These are phyloP conservation scores for Ganaspis sp. DNA, from an alignment of 1,140 invertebrate species.

Conservation along the genomic window DNA sequence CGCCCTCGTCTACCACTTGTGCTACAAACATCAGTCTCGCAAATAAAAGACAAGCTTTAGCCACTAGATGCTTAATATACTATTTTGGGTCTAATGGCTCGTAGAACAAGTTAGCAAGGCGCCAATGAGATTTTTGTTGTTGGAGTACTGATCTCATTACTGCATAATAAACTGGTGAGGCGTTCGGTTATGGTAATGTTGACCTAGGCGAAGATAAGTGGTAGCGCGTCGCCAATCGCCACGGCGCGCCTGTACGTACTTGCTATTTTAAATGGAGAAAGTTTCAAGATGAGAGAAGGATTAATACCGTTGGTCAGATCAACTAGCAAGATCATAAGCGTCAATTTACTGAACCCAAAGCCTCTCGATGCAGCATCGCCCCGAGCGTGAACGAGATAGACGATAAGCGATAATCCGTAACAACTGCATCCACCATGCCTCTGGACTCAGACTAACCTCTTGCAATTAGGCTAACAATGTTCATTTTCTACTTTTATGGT, in stretches of 20 bases:
- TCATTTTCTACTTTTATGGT: not conserved
- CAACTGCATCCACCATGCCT: constrained; percentile 9
- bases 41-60: no score
- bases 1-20: no score
- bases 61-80: no score
- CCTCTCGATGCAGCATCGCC: not conserved
- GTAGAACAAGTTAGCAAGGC: not conserved
- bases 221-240: not conserved
- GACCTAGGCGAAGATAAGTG: constrained; percentile 6
- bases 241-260: not conserved
- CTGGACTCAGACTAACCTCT: not conserved
- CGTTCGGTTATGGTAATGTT: constrained; percentile 18
- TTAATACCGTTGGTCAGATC: constrained; percentile 26
- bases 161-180: not conserved
- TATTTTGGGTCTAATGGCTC: not conserved
- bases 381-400: not conserved
- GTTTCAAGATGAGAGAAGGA: constrained; percentile 5
- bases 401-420: constrained; percentile 1
- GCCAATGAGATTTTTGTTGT: not conserved
- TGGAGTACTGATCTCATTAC: not conserved
- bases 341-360: not conserved
- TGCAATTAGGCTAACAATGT: not conserved
- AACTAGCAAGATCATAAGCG: constrained; percentile 30
- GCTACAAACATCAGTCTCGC: no score
- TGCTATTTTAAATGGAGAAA: constrained; percentile 13